Evolutionary conservation across 2,113 vertebrate species (phyloP).

Genomic region (Candoia aspera): DNA sequence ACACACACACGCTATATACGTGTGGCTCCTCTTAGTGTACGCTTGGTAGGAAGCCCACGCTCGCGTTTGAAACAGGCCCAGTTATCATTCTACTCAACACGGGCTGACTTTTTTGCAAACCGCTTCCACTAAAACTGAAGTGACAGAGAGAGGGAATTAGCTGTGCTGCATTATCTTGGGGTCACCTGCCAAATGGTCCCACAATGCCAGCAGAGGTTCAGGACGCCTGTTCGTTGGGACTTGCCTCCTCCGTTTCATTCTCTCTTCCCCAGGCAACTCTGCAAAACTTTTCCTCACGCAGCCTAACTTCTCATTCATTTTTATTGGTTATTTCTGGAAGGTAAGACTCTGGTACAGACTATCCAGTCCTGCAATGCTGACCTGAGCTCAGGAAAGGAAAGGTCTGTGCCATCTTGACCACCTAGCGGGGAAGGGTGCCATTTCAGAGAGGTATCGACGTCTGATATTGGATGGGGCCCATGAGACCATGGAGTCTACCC

Average conservation of each 20-base stretch:
- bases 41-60: too few relatives aligned
- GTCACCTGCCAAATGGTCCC: too few relatives aligned
- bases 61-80: not conserved
- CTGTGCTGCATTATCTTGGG: not conserved
- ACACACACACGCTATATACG: too few relatives aligned
- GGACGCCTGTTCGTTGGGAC: too few relatives aligned
- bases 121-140: not conserved
- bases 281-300: not conserved
- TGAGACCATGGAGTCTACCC: not conserved
- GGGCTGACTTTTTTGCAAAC: not conserved
- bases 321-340: not conserved
- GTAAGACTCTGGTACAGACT: too few relatives aligned
- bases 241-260: not conserved
- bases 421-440: not conserved
- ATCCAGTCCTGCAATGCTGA: not conserved
- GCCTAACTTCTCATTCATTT: rapidly evolving
- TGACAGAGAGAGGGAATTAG: too few relatives aligned
- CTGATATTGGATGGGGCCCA: not conserved
- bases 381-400: not conserved
- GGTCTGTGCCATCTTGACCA: not conserved
- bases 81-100: not conserved
- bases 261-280: not conserved
- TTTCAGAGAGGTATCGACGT: not conserved
- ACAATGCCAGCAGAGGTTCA: not conserved
- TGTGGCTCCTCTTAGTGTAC: not conserved